phyloP scores from a whole-genome alignment of 2,113 vertebrate genomes.

The Mesocricetus auratus region DNA sequence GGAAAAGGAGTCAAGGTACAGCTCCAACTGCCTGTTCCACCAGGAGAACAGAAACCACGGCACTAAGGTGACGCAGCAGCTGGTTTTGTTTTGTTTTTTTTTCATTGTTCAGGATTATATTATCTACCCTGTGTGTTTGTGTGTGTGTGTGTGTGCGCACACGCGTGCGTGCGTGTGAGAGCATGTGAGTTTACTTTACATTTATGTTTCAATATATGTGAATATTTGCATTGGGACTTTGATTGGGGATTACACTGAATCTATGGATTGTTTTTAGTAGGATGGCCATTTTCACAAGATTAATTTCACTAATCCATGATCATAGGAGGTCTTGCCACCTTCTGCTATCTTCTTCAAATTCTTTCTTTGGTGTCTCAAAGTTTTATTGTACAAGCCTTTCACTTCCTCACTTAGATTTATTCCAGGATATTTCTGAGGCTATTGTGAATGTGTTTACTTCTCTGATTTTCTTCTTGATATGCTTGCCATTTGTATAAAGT shows the following conservation, averaged over 20 bases:
- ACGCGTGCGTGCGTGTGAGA: too few species aligned
- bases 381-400: neutral
- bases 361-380: neutral
- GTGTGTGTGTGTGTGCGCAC: neutral
- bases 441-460: neutral
- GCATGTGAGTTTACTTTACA: neutral
- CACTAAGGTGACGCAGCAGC: neutral
- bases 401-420: neutral
- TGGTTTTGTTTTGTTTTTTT: too few species aligned
- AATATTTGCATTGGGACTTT: neutral
- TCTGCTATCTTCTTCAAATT: neutral
- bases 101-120: neutral
- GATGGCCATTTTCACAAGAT: neutral
- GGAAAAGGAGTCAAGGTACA: neutral
- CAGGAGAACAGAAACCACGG: neutral
- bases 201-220: neutral
- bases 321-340: neutral
- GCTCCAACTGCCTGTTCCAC: neutral
- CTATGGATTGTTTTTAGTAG: neutral
- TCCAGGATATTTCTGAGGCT: neutral
- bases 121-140: neutral
- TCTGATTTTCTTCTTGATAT: neutral
- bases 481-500: neutral
- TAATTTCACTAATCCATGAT: neutral
- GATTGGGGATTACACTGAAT: neutral